Evolutionary conservation across 2,797 vertebrate species (phyloP).

Genomic region (Diceros bicornis): DNA sequence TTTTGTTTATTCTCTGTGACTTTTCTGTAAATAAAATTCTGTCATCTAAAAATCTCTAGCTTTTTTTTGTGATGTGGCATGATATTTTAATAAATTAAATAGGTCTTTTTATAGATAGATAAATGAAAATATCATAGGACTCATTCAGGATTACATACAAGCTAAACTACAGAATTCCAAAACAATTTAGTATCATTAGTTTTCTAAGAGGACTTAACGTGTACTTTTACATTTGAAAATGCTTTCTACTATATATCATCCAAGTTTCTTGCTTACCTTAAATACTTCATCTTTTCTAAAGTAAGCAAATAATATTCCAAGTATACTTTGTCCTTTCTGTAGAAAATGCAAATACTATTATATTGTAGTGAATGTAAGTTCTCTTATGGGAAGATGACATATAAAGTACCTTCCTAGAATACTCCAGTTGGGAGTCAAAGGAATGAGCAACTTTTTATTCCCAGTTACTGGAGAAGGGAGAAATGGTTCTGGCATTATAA

Average conservation of each 20-base stretch:
- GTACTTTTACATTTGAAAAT: constrained; percentile 58
- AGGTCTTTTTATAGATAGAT: constrained; percentile 17
- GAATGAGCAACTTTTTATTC: not conserved
- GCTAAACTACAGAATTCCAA: constrained; percentile 38
- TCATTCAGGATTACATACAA: constrained; percentile 41
- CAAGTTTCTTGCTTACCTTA: constrained; percentile 54
- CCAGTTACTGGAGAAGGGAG: not conserved
- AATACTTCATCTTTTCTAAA: constrained; percentile 41
- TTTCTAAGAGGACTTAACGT: constrained; percentile 35
- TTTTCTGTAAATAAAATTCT: constrained; percentile 79
- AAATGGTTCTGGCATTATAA: not conserved
- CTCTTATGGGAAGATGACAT: not conserved
- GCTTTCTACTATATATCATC: not conserved
- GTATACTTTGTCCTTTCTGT: not conserved
- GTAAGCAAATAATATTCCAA: constrained; percentile 30
- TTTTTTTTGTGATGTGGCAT: constrained; percentile 58
- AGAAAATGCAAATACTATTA: constrained; percentile 25
- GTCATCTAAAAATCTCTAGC: constrained; percentile 32
- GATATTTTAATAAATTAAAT: constrained; percentile 60
- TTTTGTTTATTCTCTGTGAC: constrained; percentile 50
- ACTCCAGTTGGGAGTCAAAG: not conserved
- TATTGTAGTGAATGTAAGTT: constrained; percentile 37
- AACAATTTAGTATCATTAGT: not conserved
- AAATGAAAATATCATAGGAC: constrained; percentile 10
- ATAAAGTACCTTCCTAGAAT: constrained; percentile 4